phyloP scores from a whole-genome alignment of 2,888 invertebrate genomes.

The Aricia artaxerxes region DNA sequence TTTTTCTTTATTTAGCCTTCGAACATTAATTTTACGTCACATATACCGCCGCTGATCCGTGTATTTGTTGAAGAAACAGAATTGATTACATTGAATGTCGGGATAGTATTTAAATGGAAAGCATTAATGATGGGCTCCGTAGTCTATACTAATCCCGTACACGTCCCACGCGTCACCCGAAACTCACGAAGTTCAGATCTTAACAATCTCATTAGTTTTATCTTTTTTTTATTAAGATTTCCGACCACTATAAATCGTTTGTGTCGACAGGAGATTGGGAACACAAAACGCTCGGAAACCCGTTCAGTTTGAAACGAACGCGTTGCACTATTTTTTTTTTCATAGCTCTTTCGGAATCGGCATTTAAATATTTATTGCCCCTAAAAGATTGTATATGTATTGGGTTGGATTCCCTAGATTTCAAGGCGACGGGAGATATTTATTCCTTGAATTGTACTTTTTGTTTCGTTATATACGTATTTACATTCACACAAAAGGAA shows the following conservation, averaged over 20 bases:
- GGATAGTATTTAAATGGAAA: conserved; percentile 3
- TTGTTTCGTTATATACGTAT: background rate
- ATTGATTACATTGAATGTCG: conserved; percentile 27
- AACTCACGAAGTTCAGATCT: conserved; percentile 32
- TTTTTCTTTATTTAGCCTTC: background rate
- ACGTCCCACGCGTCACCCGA: conserved; percentile 30
- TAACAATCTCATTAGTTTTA: conserved; percentile 33
- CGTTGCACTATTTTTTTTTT: conserved; percentile 37
- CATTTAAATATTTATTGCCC: conserved; percentile 61
- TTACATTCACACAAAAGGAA: background rate
- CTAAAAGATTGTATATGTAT: conserved; percentile 47
- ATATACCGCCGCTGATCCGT: background rate
- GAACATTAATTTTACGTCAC: conserved; percentile 10
- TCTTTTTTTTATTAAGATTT: conserved; percentile 31
- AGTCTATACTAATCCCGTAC: conserved; percentile 8
- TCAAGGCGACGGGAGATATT: conserved; percentile 28
- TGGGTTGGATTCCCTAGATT: conserved; percentile 34
- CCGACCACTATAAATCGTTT: conserved; percentile 33
- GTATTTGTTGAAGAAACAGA: conserved; percentile 13
- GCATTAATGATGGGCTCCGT: background rate
- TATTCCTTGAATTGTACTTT: conserved; percentile 12
- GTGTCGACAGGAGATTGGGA: conserved; percentile 33
- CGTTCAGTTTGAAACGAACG: conserved; percentile 39
- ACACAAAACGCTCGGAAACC: conserved; percentile 38
- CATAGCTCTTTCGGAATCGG: conserved; percentile 47